phyloP scores from a whole-genome alignment of 2,113 vertebrate genomes.

The Heptranchias perlo region DNA sequence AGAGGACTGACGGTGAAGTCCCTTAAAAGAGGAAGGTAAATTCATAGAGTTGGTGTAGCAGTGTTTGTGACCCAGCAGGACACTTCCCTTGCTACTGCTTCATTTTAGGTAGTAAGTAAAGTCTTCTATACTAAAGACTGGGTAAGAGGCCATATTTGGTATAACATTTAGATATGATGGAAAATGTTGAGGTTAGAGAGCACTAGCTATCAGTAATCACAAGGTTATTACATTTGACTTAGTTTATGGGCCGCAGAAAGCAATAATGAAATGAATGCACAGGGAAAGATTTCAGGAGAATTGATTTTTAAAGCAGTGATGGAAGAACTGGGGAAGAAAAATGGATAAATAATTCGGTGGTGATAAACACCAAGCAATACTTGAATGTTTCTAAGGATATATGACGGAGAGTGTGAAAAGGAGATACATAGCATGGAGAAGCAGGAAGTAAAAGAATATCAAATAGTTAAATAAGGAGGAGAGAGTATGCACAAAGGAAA shows the following conservation, averaged over 20 bases:
- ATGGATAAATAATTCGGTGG: not conserved
- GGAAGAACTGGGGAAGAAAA: not conserved
- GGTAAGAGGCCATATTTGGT: not conserved
- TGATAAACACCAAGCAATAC: not conserved
- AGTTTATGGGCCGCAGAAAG: not conserved
- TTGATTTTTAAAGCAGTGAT: not conserved
- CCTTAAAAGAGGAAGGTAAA: not conserved
- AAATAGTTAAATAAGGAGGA: not conserved
- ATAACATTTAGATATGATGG: not conserved
- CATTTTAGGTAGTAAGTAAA: not conserved
- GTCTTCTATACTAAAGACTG: not conserved
- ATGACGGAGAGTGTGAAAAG: not conserved
- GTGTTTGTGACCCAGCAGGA: not conserved
- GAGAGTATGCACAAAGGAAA: not conserved
- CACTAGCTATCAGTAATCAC: not conserved
- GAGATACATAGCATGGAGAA: not conserved
- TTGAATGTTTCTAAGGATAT: not conserved
- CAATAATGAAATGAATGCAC: not conserved
- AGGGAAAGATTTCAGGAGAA: not conserved
- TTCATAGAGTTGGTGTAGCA: not conserved
- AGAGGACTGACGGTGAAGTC: not conserved
- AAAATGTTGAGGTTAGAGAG: not conserved
- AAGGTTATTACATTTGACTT: not conserved
- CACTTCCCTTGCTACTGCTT: not conserved
- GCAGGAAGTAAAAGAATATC: not conserved